Evolutionary conservation across 2,888 invertebrate genomes (phyloP).

Genomic region (Cataglyphis albicans): DNA sequence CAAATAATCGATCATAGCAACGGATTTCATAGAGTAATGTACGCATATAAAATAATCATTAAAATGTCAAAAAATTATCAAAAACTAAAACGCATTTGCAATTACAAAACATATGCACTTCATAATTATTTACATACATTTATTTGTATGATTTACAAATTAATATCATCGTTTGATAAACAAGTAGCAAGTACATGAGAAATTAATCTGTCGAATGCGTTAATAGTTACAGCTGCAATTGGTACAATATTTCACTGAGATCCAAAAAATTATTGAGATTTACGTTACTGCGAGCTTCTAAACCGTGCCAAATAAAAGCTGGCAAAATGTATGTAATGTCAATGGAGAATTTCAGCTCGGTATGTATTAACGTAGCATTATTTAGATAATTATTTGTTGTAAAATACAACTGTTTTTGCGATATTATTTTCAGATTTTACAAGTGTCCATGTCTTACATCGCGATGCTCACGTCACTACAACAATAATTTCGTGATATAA

Average conservation of each 20-base stretch:
- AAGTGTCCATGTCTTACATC: constrained; percentile 22
- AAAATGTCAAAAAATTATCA: background rate
- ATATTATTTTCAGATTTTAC: background rate
- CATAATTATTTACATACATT: background rate
- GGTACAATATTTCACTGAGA: constrained; percentile 20
- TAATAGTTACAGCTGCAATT: constrained; percentile 35
- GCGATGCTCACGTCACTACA: constrained; percentile 1
- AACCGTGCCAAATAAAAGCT: constrained; percentile 41
- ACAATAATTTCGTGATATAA: background rate
- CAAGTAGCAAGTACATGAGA: background rate
- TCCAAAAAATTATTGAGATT: constrained; percentile 5
- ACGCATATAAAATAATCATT: background rate
- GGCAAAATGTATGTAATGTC: constrained; percentile 30
- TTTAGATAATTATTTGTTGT: background rate
- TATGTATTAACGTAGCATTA: constrained; percentile 9
- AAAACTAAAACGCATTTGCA: background rate
- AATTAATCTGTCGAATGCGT: constrained; percentile 6
- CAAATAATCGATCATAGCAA: constrained; percentile 13
- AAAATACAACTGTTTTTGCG: background rate
- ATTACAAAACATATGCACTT: background rate
- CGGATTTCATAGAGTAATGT: background rate
- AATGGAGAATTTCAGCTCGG: constrained; percentile 18
- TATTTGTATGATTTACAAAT: background rate
- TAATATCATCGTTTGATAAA: background rate
- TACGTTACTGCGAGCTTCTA: constrained; percentile 16